phyloP scores from a whole-genome alignment of 2,113 vertebrate species.

The Athene noctua region DNA sequence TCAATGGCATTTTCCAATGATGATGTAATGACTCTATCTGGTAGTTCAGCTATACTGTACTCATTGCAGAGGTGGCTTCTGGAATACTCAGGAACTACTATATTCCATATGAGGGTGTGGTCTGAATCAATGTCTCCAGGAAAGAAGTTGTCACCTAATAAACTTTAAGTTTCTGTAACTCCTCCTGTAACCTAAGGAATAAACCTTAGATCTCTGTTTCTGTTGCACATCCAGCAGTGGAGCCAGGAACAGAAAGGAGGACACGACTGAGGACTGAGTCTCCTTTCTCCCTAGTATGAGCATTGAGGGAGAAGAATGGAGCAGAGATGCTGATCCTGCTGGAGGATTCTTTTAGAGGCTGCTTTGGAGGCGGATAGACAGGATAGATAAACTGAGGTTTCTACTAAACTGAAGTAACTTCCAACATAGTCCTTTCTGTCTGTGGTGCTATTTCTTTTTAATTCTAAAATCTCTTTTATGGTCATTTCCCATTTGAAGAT shows the following conservation, averaged over 20 bases:
- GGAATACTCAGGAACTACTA: background rate
- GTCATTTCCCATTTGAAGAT: background rate
- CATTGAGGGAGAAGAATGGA: background rate
- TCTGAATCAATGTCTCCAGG: background rate
- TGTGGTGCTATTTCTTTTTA: background rate
- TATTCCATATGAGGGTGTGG: background rate
- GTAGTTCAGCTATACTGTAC: background rate
- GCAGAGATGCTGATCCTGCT: background rate
- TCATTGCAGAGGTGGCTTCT: background rate
- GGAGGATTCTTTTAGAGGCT: background rate
- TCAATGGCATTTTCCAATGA: background rate
- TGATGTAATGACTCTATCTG: background rate
- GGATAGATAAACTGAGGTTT: background rate
- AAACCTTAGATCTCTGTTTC: background rate
- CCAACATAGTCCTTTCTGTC: background rate
- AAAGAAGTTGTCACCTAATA: background rate
- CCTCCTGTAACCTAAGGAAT: background rate
- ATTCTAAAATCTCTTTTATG: background rate
- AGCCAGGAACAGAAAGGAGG: background rate
- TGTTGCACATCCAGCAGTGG: background rate
- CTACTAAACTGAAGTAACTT: background rate
- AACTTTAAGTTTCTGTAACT: background rate
- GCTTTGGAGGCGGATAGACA: background rate
- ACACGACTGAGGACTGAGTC: background rate
- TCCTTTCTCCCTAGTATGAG: background rate